Conservation (phyloP, 2,113 vertebrate species). For the Triplophysa tibetana region DNA sequence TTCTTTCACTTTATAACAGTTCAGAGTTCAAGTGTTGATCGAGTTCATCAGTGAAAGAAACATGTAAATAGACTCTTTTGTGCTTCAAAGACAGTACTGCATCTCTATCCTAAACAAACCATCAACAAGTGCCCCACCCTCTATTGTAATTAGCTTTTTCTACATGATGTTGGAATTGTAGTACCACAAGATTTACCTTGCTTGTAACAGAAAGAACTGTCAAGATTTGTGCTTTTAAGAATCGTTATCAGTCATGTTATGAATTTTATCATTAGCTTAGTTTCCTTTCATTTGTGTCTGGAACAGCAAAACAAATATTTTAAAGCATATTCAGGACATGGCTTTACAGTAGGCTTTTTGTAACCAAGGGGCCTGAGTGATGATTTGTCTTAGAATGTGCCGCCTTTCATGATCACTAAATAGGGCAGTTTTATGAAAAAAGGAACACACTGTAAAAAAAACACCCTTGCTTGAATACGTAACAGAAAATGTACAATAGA, state of each 20-base stretch:
- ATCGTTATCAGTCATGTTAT: background rate
- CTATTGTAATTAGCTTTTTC: background rate
- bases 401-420: background rate
- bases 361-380: background rate
- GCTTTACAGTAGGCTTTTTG: background rate
- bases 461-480: background rate
- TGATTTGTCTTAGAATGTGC: conserved; percentile 20
- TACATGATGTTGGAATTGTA: background rate
- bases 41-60: background rate
- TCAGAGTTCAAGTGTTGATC: background rate
- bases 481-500: background rate
- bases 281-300: background rate
- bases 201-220: background rate
- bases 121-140: background rate
- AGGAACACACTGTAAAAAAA: conserved; percentile 24
- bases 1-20: background rate
- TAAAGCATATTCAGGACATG: background rate
- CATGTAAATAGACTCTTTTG: background rate
- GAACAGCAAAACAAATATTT: too few species aligned
- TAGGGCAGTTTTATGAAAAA: background rate
- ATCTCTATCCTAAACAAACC: background rate
- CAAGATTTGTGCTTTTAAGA: background rate
- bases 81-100: background rate
- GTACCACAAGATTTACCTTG: background rate
- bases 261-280: background rate